Evolutionary conservation across 2,113 vertebrate species (phyloP).

Genomic region (Leptosomus discolor): DNA sequence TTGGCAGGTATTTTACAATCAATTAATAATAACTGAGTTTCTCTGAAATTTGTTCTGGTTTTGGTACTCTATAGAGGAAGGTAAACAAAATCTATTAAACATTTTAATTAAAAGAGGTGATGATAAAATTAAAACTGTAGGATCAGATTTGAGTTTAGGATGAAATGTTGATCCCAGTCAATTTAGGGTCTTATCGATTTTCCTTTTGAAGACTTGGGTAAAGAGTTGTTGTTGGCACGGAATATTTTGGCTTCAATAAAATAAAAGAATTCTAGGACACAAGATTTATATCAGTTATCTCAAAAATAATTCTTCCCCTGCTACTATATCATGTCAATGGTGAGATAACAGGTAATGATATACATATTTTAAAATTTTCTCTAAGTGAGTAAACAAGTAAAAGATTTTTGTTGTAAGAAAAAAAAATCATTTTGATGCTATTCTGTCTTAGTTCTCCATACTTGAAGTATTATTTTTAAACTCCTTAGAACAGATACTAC

Average conservation of each 20-base stretch:
- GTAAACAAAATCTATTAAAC: neutral
- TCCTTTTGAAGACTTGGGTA: neutral
- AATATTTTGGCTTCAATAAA: neutral
- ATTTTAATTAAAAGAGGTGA: neutral
- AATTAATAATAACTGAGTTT: neutral
- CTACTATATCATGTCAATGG: neutral
- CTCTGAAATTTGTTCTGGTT: neutral
- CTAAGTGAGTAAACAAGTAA: neutral
- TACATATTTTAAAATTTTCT: neutral
- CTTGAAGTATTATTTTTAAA: neutral
- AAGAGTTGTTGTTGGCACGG: neutral
- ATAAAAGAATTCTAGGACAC: neutral
- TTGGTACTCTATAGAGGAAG: neutral
- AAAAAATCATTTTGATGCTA: neutral
- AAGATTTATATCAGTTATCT: neutral
- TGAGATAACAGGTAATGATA: neutral
- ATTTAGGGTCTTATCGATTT: neutral
- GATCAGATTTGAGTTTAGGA: neutral
- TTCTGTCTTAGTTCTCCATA: neutral
- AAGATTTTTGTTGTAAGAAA: neutral
- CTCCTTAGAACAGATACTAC: neutral
- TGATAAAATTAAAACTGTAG: neutral
- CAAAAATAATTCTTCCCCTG: neutral
- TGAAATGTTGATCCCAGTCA: neutral
- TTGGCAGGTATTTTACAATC: neutral